phyloP scores from a whole-genome alignment of 2,113 vertebrate species.

The Phyllostomus hastatus region DNA sequence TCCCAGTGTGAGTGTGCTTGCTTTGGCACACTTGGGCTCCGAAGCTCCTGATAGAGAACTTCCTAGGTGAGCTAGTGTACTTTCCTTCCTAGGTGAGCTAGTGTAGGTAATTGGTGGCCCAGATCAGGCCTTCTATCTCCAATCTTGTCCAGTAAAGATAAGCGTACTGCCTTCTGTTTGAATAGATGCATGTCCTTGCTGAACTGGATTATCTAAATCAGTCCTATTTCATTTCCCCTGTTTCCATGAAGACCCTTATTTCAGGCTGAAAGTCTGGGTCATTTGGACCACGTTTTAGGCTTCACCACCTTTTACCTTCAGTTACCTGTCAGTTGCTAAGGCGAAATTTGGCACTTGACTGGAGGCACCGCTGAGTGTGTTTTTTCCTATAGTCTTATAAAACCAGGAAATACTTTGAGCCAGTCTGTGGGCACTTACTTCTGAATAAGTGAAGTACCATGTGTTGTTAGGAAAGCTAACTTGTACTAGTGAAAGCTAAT shows the following conservation, averaged over 20 bases:
- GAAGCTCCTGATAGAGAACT: conserved; percentile 2
- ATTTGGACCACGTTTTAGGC: neutral
- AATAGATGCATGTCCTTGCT: conserved; percentile 41
- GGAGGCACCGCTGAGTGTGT: neutral
- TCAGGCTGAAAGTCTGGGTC: neutral
- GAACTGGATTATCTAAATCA: conserved; percentile 48
- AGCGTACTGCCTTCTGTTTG: conserved; percentile 37
- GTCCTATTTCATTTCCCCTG: neutral
- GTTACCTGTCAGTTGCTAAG: neutral
- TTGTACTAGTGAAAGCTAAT: neutral
- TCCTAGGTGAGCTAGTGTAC: conserved; percentile 42
- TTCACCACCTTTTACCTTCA: neutral
- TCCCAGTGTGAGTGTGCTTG: neutral
- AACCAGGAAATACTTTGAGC: neutral
- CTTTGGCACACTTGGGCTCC: neutral
- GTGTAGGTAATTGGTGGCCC: conserved; percentile 57
- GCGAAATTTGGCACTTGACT: neutral
- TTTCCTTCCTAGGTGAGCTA: conserved; percentile 51
- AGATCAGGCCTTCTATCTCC: conserved; percentile 58
- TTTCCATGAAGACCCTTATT: conserved; percentile 50
- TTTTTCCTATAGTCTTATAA: neutral
- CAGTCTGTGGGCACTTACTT: neutral
- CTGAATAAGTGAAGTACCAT: neutral
- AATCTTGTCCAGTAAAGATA: conserved; percentile 46
- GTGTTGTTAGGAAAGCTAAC: neutral